A percentile compares a stretch with the other conserved stretches of the same genome.
phyloP scores from a whole-genome alignment of 2,797 vertebrate species.

The Pristis pectinata region DNA sequence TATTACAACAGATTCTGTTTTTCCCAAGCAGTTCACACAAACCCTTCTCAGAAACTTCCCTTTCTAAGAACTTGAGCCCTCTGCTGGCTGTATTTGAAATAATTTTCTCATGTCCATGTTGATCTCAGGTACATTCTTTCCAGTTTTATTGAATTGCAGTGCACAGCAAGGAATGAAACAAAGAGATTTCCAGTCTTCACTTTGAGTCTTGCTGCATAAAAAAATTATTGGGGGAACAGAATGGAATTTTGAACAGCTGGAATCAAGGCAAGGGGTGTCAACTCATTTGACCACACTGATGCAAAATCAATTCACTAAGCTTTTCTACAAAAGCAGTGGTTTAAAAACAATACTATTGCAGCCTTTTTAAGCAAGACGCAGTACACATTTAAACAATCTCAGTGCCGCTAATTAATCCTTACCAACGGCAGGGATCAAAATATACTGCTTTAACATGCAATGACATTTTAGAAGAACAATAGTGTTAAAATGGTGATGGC shows the following conservation, averaged over 20 bases:
- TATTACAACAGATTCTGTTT: not conserved
- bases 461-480: not conserved
- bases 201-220: not conserved
- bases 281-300: not conserved
- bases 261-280: not conserved
- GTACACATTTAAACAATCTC: not conserved
- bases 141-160: not conserved
- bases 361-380: not conserved
- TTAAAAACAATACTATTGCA: not conserved
- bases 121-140: not conserved
- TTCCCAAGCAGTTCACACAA: not conserved
- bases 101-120: not conserved
- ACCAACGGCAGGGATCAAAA: not conserved
- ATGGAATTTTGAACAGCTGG: not conserved
- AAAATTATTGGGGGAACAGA: not conserved
- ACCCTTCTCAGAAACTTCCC: not conserved
- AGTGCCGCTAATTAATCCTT: not conserved
- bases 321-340: not conserved
- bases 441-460: not conserved
- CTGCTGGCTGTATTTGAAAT: conserved; percentile 20
- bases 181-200: not conserved
- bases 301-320: not conserved
- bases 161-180: not conserved
- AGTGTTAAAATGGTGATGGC: not conserved
- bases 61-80: conserved; percentile 19